phyloP scores from a whole-genome alignment of 2,113 vertebrate species.

The Arvicanthis niloticus region DNA sequence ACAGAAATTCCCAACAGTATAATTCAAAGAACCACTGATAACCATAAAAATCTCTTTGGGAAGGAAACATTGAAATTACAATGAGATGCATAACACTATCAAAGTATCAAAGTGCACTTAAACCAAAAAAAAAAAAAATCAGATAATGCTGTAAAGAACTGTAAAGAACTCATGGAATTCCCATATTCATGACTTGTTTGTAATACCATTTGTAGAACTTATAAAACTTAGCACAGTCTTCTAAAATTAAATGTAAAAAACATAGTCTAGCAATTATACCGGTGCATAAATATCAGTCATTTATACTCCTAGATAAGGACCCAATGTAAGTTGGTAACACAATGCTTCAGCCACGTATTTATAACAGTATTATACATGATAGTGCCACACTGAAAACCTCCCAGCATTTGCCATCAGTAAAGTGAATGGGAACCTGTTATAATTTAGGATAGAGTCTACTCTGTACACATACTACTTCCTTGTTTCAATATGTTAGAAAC shows the following conservation, averaged over 20 bases:
- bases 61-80: slow-evolving; percentile 48
- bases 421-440: neutral
- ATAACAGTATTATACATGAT: neutral
- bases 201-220: neutral
- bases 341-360: neutral
- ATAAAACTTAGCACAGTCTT: neutral
- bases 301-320: neutral
- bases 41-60: neutral
- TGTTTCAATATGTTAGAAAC: slow-evolving; percentile 26
- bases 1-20: neutral
- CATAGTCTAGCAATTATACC: neutral
- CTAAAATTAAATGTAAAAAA: slow-evolving; percentile 6
- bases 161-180: neutral
- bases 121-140: neutral
- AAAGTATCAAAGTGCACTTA: neutral
- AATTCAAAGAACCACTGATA: neutral
- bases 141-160: neutral
- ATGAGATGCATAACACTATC: neutral
- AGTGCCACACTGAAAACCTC: neutral
- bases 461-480: neutral
- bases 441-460: neutral
- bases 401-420: neutral
- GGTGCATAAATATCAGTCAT: neutral
- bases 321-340: neutral
- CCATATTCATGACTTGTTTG: neutral